A percentile compares a stretch with the other conserved stretches of the same genome.
phyloP scores from a whole-genome alignment of 1,140 invertebrate genomes.

The Gonatopus flavifemur region DNA sequence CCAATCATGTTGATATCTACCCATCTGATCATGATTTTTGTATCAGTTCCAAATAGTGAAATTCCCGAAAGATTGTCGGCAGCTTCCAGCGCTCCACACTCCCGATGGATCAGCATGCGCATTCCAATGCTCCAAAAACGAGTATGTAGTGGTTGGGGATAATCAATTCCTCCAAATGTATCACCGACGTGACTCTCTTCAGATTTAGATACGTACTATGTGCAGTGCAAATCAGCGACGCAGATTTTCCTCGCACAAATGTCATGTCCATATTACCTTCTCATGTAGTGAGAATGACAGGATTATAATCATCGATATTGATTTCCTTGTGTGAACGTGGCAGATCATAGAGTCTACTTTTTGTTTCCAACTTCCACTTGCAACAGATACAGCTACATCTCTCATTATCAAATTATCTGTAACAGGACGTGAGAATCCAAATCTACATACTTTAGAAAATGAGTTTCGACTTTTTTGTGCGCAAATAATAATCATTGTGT shows the following conservation, averaged over 20 bases:
- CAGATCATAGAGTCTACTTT: conserved; percentile 37
- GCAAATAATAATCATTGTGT: conserved; percentile 26
- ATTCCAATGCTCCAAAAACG: conserved; percentile 28
- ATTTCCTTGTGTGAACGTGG: conserved; percentile 26
- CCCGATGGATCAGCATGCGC: conserved; percentile 31
- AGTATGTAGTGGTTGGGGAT: conserved; percentile 19
- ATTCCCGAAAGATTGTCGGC: conserved; percentile 39
- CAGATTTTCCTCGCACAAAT: conserved; percentile 39
- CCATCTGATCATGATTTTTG: conserved; percentile 40
- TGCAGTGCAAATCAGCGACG: conserved; percentile 38
- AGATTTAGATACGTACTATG: conserved; percentile 28
- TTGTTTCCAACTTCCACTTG: conserved; percentile 28
- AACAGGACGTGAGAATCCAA: conserved; percentile 30
- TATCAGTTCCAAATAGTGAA: conserved; percentile 40
- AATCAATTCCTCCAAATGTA: conserved; percentile 17
- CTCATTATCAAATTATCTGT: conserved; percentile 26
- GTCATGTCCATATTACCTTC: conserved; percentile 47
- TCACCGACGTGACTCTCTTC: conserved; percentile 20
- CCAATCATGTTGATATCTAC: conserved; percentile 37
- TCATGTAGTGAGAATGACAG: conserved; percentile 33
- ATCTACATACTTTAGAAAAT: conserved; percentile 25
- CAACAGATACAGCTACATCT: conserved; percentile 27
- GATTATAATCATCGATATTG: conserved; percentile 45
- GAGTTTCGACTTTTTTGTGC: conserved; percentile 12
- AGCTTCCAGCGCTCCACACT: conserved; percentile 41